phyloP scores from a whole-genome alignment of 37 sponge, comb jelly and placozoan genomes.

The Beroe ovata region DNA sequence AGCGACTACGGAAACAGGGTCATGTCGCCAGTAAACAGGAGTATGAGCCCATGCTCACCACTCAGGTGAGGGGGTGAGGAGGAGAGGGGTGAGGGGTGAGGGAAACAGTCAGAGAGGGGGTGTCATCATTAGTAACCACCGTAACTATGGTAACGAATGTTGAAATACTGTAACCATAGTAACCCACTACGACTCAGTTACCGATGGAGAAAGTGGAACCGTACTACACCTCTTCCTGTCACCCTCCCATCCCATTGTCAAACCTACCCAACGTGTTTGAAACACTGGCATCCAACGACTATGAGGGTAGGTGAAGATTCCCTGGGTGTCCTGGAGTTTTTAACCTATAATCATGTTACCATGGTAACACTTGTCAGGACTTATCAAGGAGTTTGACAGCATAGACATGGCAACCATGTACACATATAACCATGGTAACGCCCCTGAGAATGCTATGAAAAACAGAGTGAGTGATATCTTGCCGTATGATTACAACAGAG shows the following conservation, averaged over 20 bases:
- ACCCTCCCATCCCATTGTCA: conserved; percentile 27
- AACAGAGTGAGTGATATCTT: conserved; percentile 50
- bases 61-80: conserved; percentile 14
- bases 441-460: conserved; percentile 16
- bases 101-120: too few relatives aligned
- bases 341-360: too few relatives aligned
- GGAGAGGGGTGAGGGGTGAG: too few relatives aligned
- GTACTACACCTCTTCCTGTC: conserved; percentile 58
- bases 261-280: conserved; percentile 57
- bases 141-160: too few relatives aligned
- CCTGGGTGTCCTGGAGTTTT: too few relatives aligned
- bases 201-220: conserved; percentile 41
- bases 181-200: too few relatives aligned
- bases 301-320: conserved; percentile 54
- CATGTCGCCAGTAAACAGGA: neutral
- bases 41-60: conserved; percentile 59
- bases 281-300: conserved; percentile 57
- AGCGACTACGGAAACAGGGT: neutral
- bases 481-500: conserved; percentile 55
- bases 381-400: conserved; percentile 66
- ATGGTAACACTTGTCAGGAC: conserved; percentile 50
- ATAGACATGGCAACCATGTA: conserved; percentile 37
- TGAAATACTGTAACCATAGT: too few relatives aligned
- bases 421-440: conserved; percentile 46
- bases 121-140: too few relatives aligned